Percentiles rank a stretch among this genome's conserved stretches.
These are phyloP conservation scores for Carcinoscorpius rotundicauda DNA, from an alignment of 1,140 invertebrate genomes.

Conservation along the genomic window DNA sequence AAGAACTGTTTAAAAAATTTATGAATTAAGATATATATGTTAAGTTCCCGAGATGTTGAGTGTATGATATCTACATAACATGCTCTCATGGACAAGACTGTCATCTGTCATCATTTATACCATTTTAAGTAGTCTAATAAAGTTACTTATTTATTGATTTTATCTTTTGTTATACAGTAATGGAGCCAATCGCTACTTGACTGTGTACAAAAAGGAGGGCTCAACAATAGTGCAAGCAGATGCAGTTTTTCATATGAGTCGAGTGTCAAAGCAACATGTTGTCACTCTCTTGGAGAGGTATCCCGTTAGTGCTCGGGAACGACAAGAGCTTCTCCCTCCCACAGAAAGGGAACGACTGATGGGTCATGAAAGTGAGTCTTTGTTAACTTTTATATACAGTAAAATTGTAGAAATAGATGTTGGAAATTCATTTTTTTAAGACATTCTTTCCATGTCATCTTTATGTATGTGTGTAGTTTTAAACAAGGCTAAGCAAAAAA, in stretches of 20 bases:
- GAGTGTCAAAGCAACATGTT: conserved; percentile 47
- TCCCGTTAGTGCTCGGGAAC: conserved; percentile 56
- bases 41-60: neutral
- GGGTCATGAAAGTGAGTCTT: conserved; percentile 30
- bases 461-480: too few species aligned
- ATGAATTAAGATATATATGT: conserved; percentile 1
- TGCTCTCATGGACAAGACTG: neutral
- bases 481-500: too few species aligned
- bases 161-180: conserved; percentile 37
- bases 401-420: neutral
- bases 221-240: conserved; percentile 55
- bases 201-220: conserved; percentile 57
- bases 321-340: conserved; percentile 46
- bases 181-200: conserved; percentile 52
- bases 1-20: too few species aligned
- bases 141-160: conserved; percentile 19
- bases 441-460: too few species aligned
- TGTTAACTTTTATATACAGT: neutral
- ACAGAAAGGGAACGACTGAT: conserved; percentile 37
- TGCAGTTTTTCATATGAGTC: conserved; percentile 51
- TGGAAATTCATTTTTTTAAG: neutral
- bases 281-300: conserved; percentile 47
- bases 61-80: neutral
- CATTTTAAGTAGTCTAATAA: conserved; percentile 8
- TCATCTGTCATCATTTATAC: conserved; percentile 3